These are phyloP conservation scores for Drosophila nigrodunni DNA, from an alignment of 1,140 invertebrate genomes.

Conservation along the genomic window DNA sequence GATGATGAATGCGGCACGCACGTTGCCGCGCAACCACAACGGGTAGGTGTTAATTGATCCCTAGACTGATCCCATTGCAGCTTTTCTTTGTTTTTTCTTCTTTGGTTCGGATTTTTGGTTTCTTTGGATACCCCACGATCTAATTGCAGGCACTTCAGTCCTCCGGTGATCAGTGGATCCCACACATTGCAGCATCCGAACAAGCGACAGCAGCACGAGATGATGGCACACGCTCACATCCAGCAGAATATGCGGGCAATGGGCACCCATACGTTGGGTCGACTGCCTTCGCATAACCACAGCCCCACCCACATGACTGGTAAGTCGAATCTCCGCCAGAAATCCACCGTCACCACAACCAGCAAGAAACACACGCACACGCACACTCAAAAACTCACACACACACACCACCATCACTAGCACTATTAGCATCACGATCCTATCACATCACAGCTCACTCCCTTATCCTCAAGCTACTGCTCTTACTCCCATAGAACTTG, in stretches of 20 bases:
- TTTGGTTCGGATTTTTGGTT: neutral
- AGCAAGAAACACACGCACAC: slow-evolving; percentile 17
- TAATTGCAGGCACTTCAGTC: slow-evolving; percentile 82
- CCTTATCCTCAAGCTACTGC: neutral
- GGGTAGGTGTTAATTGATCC: slow-evolving; percentile 73
- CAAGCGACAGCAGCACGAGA: slow-evolving; percentile 83
- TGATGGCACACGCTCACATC: slow-evolving; percentile 84
- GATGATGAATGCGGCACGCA: slow-evolving; percentile 84
- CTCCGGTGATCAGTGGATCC: slow-evolving; percentile 83
- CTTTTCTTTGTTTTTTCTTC: slow-evolving; percentile 8
- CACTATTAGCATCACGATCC: slow-evolving; percentile 14
- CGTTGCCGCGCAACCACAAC: slow-evolving; percentile 83
- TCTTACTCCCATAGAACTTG: neutral
- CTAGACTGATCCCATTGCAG: slow-evolving; percentile 57
- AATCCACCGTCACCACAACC: slow-evolving; percentile 9
- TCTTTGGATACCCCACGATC: slow-evolving; percentile 20
- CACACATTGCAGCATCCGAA: slow-evolving; percentile 84
- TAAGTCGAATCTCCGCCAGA: slow-evolving; percentile 51
- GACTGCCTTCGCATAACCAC: slow-evolving; percentile 86
- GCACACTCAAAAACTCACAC: slow-evolving; percentile 10
- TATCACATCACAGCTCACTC: neutral
- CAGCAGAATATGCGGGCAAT: slow-evolving; percentile 85
- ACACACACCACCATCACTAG: slow-evolving; percentile 26
- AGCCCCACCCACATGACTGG: slow-evolving; percentile 84
- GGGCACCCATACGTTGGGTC: slow-evolving; percentile 85